Conservation (phyloP, 2,888 invertebrate species). For the Thera britannica region DNA sequence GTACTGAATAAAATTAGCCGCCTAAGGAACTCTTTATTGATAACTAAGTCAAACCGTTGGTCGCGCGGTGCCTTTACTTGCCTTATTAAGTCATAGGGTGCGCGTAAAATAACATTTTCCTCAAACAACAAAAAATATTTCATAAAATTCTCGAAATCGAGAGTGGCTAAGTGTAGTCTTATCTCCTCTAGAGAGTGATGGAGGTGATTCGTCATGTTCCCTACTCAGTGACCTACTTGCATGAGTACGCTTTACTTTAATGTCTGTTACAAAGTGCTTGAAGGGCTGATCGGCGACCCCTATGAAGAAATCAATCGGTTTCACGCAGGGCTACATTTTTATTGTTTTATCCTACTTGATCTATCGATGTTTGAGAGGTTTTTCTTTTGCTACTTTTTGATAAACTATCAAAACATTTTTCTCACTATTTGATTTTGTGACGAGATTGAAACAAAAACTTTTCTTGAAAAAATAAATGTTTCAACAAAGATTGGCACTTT, state of each 20-base stretch:
- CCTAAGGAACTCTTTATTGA: slow-evolving; percentile 63
- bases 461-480: slow-evolving; percentile 41
- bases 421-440: slow-evolving; percentile 14
- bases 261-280: slow-evolving; percentile 54
- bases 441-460: slow-evolving; percentile 24
- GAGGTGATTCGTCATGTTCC: slow-evolving; percentile 75
- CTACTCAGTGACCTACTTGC: slow-evolving; percentile 71
- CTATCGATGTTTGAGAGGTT: slow-evolving; percentile 37
- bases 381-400: slow-evolving; percentile 32
- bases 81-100: slow-evolving; percentile 17
- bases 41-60: slow-evolving; percentile 47
- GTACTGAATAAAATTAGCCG: slow-evolving; percentile 70
- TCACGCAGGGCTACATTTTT: slow-evolving; percentile 58
- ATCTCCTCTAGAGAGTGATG: slow-evolving; percentile 70
- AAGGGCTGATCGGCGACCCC: slow-evolving; percentile 54
- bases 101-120: slow-evolving; percentile 33
- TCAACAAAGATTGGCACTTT: slow-evolving; percentile 53
- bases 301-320: slow-evolving; percentile 65
- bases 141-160: slow-evolving; percentile 55
- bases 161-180: slow-evolving; percentile 65
- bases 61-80: slow-evolving; percentile 40
- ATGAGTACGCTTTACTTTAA: slow-evolving; percentile 58
- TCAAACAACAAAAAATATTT: slow-evolving; percentile 50
- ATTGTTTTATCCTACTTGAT: slow-evolving; percentile 62
- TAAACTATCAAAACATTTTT: slow-evolving; percentile 30